phyloP scores from a whole-genome alignment of 53 echinoderm and acorn worm genomes.

The Astropecten irregularis region DNA sequence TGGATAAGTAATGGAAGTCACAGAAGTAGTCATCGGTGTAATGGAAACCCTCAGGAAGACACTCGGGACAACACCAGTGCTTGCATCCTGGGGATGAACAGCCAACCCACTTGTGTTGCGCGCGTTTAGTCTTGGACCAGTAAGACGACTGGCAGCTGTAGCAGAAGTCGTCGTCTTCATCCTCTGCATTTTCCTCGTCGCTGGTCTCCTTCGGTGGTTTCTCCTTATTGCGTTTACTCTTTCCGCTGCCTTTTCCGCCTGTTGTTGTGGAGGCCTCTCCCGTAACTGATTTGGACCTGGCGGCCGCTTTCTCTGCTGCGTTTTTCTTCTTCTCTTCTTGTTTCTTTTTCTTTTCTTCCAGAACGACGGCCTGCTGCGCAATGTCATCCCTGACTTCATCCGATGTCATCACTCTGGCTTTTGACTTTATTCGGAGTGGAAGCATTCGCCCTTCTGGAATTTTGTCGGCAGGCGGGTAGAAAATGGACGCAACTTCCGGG shows the following conservation, averaged over 20 bases:
- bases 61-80: not conserved
- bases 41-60: not conserved
- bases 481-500: not conserved
- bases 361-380: not conserved
- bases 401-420: no score
- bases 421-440: conserved; percentile 1
- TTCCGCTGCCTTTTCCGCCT: not conserved
- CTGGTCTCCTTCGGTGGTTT: not conserved
- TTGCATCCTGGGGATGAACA: no score
- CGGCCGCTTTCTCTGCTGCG: not conserved
- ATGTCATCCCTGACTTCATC: not conserved
- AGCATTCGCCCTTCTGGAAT: not conserved
- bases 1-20: no score
- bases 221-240: not conserved
- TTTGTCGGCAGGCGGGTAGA: not conserved
- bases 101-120: no score
- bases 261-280: no score
- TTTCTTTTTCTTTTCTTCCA: not conserved
- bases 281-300: no score
- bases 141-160: not conserved
- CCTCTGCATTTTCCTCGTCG: not conserved
- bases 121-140: not conserved
- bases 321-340: not conserved
- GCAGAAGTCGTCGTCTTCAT: not conserved
- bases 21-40: not conserved